Percentiles rank a stretch among this genome's conserved stretches.
Evolutionary conservation across 1,140 invertebrate genomes (phyloP).

Genomic region (Apis cerana): DNA sequence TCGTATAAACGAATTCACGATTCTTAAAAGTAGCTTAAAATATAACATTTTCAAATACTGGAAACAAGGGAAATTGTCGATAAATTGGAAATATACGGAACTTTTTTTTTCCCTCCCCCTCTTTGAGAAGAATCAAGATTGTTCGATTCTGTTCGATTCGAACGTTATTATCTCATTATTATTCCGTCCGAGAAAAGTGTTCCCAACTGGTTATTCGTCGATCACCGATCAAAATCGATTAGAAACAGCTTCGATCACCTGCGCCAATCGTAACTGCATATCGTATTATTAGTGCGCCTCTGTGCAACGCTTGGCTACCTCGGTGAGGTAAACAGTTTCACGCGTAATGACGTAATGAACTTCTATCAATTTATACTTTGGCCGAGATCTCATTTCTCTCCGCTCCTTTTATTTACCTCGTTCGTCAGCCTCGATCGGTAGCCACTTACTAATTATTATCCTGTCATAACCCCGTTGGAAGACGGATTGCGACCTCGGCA

Average conservation of each 20-base stretch:
- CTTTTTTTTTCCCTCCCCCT: no score
- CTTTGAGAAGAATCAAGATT: no score
- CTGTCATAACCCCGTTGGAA: conserved; percentile 16
- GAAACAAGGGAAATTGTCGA: no score
- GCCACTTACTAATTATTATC: conserved; percentile 37
- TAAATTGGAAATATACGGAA: no score
- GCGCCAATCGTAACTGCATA: conserved; percentile 1
- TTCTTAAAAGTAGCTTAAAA: no score
- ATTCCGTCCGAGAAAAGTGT: not conserved
- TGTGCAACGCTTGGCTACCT: conserved; percentile 18
- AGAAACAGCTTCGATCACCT: not conserved
- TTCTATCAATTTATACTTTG: conserved; percentile 24
- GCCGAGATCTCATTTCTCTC: not conserved
- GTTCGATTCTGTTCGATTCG: no score
- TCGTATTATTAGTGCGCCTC: conserved; percentile 29
- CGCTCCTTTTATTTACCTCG: conserved; percentile 16
- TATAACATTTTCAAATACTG: no score
- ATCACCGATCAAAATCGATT: not conserved
- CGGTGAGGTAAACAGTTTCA: conserved; percentile 19
- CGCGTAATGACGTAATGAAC: conserved; percentile 27
- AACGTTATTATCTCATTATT: not conserved
- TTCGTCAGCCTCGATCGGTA: conserved; percentile 18
- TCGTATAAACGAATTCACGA: no score
- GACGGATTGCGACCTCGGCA: conserved; percentile 29
- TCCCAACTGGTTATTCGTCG: not conserved